Evolutionary conservation across 2,888 invertebrate genomes (phyloP).

Genomic region (Chymomyza procnemis): DNA sequence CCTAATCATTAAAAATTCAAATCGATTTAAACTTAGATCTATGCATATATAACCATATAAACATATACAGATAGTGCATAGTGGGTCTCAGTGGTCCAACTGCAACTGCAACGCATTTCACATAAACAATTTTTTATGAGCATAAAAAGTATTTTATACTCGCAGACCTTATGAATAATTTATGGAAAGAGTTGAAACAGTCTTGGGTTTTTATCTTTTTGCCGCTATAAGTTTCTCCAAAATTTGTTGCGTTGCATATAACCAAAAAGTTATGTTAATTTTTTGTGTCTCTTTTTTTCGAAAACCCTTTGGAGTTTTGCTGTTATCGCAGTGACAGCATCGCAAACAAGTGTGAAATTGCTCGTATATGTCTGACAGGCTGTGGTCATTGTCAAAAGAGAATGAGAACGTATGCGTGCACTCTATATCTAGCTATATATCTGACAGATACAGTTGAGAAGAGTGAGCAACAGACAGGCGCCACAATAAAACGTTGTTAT

Average conservation of each 20-base stretch:
- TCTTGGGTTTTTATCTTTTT: not conserved
- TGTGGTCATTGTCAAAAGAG: constrained; percentile 70
- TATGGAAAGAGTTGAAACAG: constrained; percentile 43
- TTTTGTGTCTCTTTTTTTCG: not conserved
- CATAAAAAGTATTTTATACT: constrained; percentile 69
- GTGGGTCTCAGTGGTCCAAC: not conserved
- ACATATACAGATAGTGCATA: not conserved
- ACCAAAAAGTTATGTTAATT: constrained; percentile 67
- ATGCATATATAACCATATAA: not conserved
- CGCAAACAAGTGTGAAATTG: constrained; percentile 66
- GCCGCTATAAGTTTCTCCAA: constrained; percentile 27
- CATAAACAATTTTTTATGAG: constrained; percentile 65
- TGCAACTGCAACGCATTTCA: constrained; percentile 45
- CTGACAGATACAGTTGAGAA: constrained; percentile 27
- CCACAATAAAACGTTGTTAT: constrained; percentile 58
- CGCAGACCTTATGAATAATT: constrained; percentile 66
- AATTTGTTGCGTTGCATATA: constrained; percentile 2
- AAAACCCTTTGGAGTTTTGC: constrained; percentile 10
- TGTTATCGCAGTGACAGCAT: constrained; percentile 57
- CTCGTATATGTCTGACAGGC: constrained; percentile 75
- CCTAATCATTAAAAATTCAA: constrained; percentile 75
- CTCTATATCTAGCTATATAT: constrained; percentile 10
- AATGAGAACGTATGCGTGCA: constrained; percentile 7
- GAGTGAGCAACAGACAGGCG: constrained; percentile 59
- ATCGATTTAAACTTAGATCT: constrained; percentile 53